phyloP scores from a whole-genome alignment of 2,888 invertebrate species.

The Drosophila meridionalis region DNA sequence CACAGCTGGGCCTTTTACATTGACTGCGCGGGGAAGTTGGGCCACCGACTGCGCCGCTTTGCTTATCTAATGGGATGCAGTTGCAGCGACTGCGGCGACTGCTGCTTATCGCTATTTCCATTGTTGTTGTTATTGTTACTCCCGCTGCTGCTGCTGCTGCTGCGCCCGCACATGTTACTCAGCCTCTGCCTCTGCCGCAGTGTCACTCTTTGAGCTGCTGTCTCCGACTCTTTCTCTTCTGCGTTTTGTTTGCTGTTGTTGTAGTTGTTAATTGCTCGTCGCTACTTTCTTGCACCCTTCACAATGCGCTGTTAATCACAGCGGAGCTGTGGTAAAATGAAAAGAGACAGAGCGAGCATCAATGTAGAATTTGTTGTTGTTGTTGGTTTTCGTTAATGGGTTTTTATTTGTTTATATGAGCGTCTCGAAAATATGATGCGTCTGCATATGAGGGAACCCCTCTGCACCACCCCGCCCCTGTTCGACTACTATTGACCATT shows the following conservation, averaged over 20 bases:
- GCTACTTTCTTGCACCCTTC: constrained; percentile 75
- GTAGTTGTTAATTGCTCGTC: constrained; percentile 78
- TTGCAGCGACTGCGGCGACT: constrained; percentile 24
- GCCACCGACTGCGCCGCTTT: constrained; percentile 49
- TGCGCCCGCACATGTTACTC: constrained; percentile 56
- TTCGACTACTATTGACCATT: constrained; percentile 30
- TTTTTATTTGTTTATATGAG: constrained; percentile 77
- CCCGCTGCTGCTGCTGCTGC: constrained; percentile 20
- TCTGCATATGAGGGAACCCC: constrained; percentile 51
- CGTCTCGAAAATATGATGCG: constrained; percentile 64
- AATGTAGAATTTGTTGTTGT: constrained; percentile 46
- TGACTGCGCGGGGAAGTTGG: constrained; percentile 16
- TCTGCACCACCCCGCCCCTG: background rate
- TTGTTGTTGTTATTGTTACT: constrained; percentile 37
- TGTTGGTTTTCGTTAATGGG: constrained; percentile 75
- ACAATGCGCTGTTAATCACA: constrained; percentile 61
- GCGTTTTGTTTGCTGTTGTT: constrained; percentile 67
- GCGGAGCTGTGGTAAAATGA: constrained; percentile 30
- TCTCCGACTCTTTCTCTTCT: constrained; percentile 9
- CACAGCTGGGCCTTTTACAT: constrained; percentile 58
- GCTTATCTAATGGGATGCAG: constrained; percentile 69
- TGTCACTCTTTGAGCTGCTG: constrained; percentile 21
- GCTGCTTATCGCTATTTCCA: constrained; percentile 40
- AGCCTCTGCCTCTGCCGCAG: constrained; percentile 8
- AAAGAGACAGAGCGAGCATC: constrained; percentile 31